Base-by-base conservation (phyloP, 2,888 invertebrate species). In the Tholera decimalis region DNA sequence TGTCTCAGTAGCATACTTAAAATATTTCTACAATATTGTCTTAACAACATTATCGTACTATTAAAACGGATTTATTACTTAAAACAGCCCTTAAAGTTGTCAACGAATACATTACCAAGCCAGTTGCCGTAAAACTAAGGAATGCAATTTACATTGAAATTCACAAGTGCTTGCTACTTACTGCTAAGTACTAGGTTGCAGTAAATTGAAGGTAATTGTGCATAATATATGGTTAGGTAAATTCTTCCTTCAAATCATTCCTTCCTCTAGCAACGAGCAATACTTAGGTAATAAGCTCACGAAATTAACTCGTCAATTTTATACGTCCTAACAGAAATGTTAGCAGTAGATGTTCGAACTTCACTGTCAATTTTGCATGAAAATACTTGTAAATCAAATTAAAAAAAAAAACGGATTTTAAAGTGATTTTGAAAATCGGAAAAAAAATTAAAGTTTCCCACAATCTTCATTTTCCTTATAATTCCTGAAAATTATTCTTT, bases 21-120 rank as follows among this genome's bases (percentile, higher is more conserved):
- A 69, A 69, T 39, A 58, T 41, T 68, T 33, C 30, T 47, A 69
- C 58, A 65, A 41, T 39, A 69, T 41, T 57, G 69, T 65, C 58
- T 18, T 18, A 47, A 28, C 69, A 39, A 69, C 39, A 57, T 69
- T 65, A 47, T 58, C 22, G 22, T 5, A 39, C 47, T 30, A 65
- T 69, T 47, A 65, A 66, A 43, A 24, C 49, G 3, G 49, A 66
- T 66, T 69, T 69, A 66, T 59, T 43, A 30, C 35, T 11, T 20
- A 18, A 37, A 51, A 44, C 28, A 46, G 70, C 26, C 50, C 26
- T 39, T 69, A 46, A 46, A 67, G 44, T 50, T 33, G 60, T 39
- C 70, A 4, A 30, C 18, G 15, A 67, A 15, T 70, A 37, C 46
- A 43, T 59, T 53, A 51, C 37, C 0, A 43, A 49, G 6, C 18